phyloP scores from a whole-genome alignment of 2,113 vertebrate genomes.

The Embiotoca jacksoni region DNA sequence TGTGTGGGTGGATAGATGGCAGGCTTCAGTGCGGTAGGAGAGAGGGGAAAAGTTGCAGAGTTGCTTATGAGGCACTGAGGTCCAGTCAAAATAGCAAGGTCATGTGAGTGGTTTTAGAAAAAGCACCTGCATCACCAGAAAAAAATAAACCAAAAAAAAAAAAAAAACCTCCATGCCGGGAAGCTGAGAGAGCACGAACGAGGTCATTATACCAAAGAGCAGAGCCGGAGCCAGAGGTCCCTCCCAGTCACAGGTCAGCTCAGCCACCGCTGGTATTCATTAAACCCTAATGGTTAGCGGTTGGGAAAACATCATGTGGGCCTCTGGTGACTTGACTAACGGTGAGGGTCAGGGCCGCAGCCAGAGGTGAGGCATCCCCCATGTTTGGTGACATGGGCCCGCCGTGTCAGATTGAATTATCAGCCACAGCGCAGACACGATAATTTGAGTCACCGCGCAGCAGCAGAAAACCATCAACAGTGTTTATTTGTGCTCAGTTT shows the following conservation, averaged over 20 bases:
- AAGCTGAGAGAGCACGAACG: constrained; percentile 38
- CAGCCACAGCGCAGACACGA: constrained; percentile 33
- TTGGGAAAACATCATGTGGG: constrained; percentile 73
- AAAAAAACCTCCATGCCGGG: constrained; percentile 10
- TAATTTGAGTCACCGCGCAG: constrained; percentile 53
- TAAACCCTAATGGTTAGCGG: constrained; percentile 77
- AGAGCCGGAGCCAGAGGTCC: constrained; percentile 34
- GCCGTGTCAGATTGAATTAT: constrained; percentile 57
- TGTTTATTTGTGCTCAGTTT: constrained; percentile 16
- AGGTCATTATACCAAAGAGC: constrained; percentile 72
- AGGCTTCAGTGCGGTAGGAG: neutral
- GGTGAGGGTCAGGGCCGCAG: constrained; percentile 60
- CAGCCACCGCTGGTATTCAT: constrained; percentile 75
- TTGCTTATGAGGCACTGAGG: neutral
- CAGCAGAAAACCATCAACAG: constrained; percentile 41
- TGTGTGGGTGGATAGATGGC: constrained; percentile 12
- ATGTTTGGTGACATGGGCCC: constrained; percentile 13
- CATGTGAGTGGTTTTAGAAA: constrained; percentile 38
- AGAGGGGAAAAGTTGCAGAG: neutral
- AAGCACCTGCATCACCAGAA: constrained; percentile 61
- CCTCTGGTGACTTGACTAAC: constrained; percentile 65
- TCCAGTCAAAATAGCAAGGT: constrained; percentile 17
- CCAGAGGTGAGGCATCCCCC: constrained; percentile 14
- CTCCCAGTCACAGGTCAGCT: constrained; percentile 59
- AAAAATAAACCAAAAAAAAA: neutral